A percentile compares a stretch with the other conserved stretches of the same genome.
These are phyloP conservation scores for Sebastes miniatus DNA, from an alignment of 2,797 vertebrate genomes.

Conservation along the genomic window DNA sequence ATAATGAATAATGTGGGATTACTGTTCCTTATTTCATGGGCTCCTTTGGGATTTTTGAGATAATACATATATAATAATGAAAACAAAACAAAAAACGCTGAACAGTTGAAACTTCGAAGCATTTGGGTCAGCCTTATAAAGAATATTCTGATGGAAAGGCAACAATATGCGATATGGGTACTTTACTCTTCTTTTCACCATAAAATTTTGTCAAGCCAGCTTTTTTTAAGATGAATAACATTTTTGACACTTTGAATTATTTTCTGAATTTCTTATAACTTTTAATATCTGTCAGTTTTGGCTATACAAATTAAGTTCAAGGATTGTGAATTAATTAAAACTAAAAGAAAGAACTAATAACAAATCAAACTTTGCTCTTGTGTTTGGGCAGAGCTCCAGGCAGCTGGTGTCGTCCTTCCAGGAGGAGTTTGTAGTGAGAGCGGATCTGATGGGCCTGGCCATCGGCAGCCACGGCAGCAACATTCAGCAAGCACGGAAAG, in stretches of 20 bases:
- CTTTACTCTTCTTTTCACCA: not conserved
- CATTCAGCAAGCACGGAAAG: slow-evolving; percentile 98
- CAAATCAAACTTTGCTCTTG: not conserved
- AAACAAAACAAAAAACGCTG: not conserved
- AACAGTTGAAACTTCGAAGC: not conserved
- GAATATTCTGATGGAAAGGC: not conserved
- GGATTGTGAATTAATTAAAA: not conserved
- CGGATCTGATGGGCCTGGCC: slow-evolving; percentile 97
- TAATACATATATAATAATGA: not conserved
- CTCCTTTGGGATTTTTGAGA: not conserved
- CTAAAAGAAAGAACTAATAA: not conserved
- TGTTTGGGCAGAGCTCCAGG: slow-evolving; percentile 87
- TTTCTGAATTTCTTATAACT: not conserved
- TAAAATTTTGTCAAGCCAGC: not conserved
- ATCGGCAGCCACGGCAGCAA: slow-evolving; percentile 98
- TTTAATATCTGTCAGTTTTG: not conserved
- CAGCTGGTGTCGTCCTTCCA: slow-evolving; percentile 97
- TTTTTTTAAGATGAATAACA: not conserved
- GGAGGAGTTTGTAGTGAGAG: slow-evolving; percentile 94
- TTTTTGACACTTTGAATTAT: not conserved
- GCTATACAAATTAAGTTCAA: not conserved
- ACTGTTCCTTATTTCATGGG: not conserved
- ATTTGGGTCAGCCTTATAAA: not conserved
- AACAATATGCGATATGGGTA: not conserved
- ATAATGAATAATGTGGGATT: not conserved